Percentiles rank a stretch among this genome's conserved stretches.
These are phyloP conservation scores for Triops longicaudatus DNA, from an alignment of 1,140 invertebrate genomes.

Conservation along the genomic window DNA sequence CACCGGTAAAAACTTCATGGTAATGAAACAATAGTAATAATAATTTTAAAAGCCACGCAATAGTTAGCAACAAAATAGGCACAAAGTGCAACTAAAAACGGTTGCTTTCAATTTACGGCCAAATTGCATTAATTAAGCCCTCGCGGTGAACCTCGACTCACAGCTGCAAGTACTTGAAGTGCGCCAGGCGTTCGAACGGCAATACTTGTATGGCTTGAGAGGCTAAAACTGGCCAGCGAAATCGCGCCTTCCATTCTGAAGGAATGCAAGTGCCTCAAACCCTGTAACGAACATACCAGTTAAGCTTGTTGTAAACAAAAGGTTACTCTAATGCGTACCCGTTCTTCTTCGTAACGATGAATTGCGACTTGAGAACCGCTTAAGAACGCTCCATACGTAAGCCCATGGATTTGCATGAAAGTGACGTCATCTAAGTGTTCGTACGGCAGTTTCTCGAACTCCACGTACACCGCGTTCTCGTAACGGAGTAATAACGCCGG, in stretches of 20 bases:
- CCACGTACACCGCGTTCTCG: neutral
- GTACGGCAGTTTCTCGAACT: neutral
- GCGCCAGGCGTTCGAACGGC: neutral
- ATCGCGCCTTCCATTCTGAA: neutral
- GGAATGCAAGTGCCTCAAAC: neutral
- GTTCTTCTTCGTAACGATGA: neutral
- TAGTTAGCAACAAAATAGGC: neutral
- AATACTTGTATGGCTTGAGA: neutral
- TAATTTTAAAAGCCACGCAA: neutral
- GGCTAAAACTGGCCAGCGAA: neutral
- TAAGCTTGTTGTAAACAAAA: neutral
- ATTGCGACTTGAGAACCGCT: neutral
- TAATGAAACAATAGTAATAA: neutral
- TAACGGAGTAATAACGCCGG: neutral
- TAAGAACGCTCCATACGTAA: neutral
- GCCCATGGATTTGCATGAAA: constrained; percentile 7
- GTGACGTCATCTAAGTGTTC: neutral
- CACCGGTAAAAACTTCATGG: neutral
- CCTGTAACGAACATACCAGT: neutral
- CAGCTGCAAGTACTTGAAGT: neutral
- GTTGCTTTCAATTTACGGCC: neutral
- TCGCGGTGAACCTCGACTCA: neutral
- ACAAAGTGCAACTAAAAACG: neutral
- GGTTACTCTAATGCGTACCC: neutral
- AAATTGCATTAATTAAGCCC: neutral